These are phyloP conservation scores for Dicrostonyx torquatus DNA, from an alignment of 2,797 vertebrate genomes.

Conservation along the genomic window DNA sequence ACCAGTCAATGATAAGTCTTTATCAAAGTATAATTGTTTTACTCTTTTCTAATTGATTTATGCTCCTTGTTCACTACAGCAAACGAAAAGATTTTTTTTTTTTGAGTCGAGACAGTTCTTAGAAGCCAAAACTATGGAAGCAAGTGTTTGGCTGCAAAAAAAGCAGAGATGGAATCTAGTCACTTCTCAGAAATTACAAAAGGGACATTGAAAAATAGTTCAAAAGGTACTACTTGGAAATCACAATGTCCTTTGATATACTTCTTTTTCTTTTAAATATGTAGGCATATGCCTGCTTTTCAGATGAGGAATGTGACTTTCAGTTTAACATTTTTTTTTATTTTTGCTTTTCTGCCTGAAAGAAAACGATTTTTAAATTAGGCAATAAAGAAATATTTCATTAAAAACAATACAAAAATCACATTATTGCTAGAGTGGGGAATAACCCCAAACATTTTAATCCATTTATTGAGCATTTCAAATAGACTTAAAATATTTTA, in stretches of 20 bases:
- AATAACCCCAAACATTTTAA: conserved; percentile 63
- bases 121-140: conserved; percentile 58
- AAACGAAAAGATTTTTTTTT: conserved; percentile 45
- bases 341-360: conserved; percentile 63
- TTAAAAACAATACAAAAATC: conserved; percentile 63
- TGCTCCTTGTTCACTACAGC: conserved; percentile 70
- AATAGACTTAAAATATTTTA: conserved; percentile 54
- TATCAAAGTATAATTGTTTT: conserved; percentile 78
- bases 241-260: conserved; percentile 58
- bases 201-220: conserved; percentile 56
- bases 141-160: conserved; percentile 28
- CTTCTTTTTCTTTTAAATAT: conserved; percentile 69
- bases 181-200: not conserved
- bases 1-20: conserved; percentile 79
- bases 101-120: conserved; percentile 52
- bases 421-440: conserved; percentile 53
- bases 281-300: conserved; percentile 4
- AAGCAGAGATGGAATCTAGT: conserved; percentile 40
- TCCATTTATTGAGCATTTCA: conserved; percentile 42
- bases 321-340: not conserved
- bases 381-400: conserved; percentile 34
- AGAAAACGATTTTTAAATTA: conserved; percentile 66
- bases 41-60: conserved; percentile 73
- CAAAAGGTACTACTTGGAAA: conserved; percentile 60
- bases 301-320: not conserved